phyloP scores from a whole-genome alignment of 2,113 vertebrate genomes.

The Castor canadensis region DNA sequence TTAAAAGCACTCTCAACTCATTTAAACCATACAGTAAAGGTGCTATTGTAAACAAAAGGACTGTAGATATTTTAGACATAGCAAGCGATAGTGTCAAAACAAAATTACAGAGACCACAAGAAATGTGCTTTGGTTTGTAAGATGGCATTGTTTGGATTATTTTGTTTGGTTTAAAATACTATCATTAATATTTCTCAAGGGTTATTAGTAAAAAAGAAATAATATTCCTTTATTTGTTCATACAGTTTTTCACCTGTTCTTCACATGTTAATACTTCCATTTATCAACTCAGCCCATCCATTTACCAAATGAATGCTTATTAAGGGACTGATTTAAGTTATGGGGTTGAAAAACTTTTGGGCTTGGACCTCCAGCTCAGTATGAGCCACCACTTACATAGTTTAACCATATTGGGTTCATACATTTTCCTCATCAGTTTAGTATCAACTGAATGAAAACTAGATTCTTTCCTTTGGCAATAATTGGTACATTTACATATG shows the following conservation, averaged over 20 bases:
- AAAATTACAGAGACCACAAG: conserved; percentile 67
- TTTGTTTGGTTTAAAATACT: conserved; percentile 33
- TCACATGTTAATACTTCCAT: not conserved
- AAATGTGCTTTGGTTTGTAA: conserved; percentile 47
- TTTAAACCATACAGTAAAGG: conserved; percentile 75
- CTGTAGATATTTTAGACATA: conserved; percentile 64
- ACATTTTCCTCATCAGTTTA: not conserved
- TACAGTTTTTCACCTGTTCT: not conserved
- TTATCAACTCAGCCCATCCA: not conserved
- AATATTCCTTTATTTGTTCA: conserved; percentile 17
- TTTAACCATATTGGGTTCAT: not conserved
- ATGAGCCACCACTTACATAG: not conserved
- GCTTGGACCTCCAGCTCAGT: not conserved
- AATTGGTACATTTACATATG: not conserved
- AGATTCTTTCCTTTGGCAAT: not conserved
- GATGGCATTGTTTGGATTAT: conserved; percentile 47
- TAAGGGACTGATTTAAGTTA: not conserved
- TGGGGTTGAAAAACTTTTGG: not conserved
- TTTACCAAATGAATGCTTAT: not conserved
- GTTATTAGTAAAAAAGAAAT: not conserved
- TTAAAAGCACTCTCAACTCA: conserved; percentile 74
- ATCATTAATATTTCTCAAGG: conserved; percentile 43
- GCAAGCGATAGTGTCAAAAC: conserved; percentile 76
- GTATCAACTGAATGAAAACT: conserved; percentile 9
- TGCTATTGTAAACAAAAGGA: conserved; percentile 80